Percentiles rank a stretch among this genome's conserved stretches.
Conservation (phyloP, 2,888 invertebrate species). For the Mycalesis mineus region DNA sequence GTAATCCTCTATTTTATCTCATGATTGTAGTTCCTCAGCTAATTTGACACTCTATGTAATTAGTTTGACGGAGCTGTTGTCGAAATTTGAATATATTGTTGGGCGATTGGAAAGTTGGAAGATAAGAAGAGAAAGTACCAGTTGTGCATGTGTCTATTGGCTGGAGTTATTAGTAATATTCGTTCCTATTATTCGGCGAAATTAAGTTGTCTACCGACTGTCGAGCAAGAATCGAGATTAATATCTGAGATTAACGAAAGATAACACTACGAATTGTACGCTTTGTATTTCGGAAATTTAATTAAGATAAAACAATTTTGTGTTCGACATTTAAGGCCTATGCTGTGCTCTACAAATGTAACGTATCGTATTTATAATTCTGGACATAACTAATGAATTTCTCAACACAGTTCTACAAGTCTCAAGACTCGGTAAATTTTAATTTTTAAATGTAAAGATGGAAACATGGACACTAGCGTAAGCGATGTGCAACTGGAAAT, state of each 20-base stretch:
- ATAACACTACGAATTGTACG: background rate
- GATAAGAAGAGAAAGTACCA: slow-evolving; percentile 21
- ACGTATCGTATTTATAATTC: too few relatives aligned
- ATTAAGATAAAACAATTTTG: background rate
- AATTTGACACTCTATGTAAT: slow-evolving; percentile 25
- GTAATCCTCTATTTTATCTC: slow-evolving; percentile 46
- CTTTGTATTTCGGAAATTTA: background rate
- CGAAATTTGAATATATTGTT: slow-evolving; percentile 15
- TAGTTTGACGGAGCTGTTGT: slow-evolving; percentile 22
- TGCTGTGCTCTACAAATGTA: too few relatives aligned
- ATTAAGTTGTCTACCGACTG: slow-evolving; percentile 6
- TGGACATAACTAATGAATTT: too few relatives aligned
- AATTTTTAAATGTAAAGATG: too few relatives aligned
- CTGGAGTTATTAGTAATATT: background rate
- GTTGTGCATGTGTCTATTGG: background rate
- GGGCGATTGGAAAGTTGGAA: slow-evolving; percentile 24
- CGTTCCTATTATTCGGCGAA: slow-evolving; percentile 9
- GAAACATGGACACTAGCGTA: too few relatives aligned
- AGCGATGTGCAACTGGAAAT: too few relatives aligned
- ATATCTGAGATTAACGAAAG: background rate
- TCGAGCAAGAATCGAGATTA: background rate
- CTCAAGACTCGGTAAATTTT: too few relatives aligned
- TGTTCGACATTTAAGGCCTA: background rate
- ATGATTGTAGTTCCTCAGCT: slow-evolving; percentile 21
- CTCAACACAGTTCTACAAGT: too few relatives aligned